phyloP scores from a whole-genome alignment of 2,888 invertebrate species.

The Petrophora chlorosata region DNA sequence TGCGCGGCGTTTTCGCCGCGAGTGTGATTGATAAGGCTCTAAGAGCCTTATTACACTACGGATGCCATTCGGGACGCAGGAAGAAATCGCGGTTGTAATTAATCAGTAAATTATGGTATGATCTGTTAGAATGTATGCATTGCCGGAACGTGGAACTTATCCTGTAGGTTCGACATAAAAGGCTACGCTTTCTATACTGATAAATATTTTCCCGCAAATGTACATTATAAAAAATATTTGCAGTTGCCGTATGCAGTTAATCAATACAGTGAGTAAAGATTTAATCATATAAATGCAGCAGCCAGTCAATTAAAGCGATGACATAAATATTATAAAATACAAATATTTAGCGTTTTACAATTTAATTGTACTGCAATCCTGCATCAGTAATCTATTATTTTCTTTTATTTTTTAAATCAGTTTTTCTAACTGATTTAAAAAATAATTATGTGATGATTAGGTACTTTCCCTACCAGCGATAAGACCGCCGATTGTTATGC shows the following conservation, averaged over 20 bases:
- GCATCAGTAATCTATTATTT: slow-evolving; percentile 1
- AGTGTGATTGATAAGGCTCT: too few relatives aligned
- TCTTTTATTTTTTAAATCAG: too few relatives aligned
- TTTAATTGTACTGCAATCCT: slow-evolving; percentile 5
- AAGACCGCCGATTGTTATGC: too few relatives aligned
- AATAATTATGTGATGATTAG: neutral
- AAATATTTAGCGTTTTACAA: slow-evolving; percentile 6
- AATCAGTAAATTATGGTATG: too few relatives aligned
- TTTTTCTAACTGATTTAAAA: neutral
- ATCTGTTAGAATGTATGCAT: too few relatives aligned
- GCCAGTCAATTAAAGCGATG: slow-evolving; percentile 4
- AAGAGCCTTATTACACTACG: too few relatives aligned
- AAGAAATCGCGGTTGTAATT: too few relatives aligned
- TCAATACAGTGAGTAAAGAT: neutral
- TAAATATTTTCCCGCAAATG: neutral
- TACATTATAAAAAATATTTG: too few relatives aligned
- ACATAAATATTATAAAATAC: slow-evolving; percentile 10
- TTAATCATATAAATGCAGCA: slow-evolving; percentile 2
- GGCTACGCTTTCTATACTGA: neutral
- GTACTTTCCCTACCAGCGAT: neutral
- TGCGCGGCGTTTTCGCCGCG: too few relatives aligned
- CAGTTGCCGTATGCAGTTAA: neutral
- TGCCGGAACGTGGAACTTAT: too few relatives aligned
- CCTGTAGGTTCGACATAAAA: neutral
- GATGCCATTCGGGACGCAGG: too few relatives aligned